Base-by-base conservation (phyloP, 2,113 vertebrate species). In the Ibidorhyncha struthersii region DNA sequence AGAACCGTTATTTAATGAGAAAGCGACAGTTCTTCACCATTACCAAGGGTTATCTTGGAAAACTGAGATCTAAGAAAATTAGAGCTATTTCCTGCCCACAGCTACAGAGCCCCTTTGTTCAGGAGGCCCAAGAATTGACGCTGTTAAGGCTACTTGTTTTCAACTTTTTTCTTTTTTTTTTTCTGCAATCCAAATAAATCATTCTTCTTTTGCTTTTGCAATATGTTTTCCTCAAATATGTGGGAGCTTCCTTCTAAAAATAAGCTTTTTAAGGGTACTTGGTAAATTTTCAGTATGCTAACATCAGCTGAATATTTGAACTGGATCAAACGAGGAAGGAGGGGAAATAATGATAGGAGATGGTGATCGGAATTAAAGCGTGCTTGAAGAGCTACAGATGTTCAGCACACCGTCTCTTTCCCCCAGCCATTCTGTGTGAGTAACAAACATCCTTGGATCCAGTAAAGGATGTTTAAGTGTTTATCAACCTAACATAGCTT, bases 311-410 rank as follows among this genome's bases (percentile, higher is more conserved):
- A 70, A 32, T 70, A 43, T 30, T 82, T 79, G 43, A 82, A 72
- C 47, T 45, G 21, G 23, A 61, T 61, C 63, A 81, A 92, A 29
- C 12, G 56, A 56, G 20, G 26, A 27, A 43, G 10, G 34, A 71
- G 22, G 47, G 26, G 34, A 87, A 93, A 67, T 72, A 30, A 69
- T 8, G 5, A 11, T 36, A 70, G 55, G 65, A 63, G 45, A 19
- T 22, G 50, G 63, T n/a, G 70, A 50, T 36, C 11, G 36, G 43
- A 79, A 85, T 63, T 30, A 76, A 86, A 70, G 26, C 53, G 26
- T n/a, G 23, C 14, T 23, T 63, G 59, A 84, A 83, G 52, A 76
- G 27, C 59, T 72, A 15, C 22, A 38, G 38, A 3, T 0, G 0
- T 71, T 89, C 77, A 66, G n/a, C 18, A 41, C 6, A 1, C 18